These are phyloP conservation scores for Pipra filicauda DNA, from an alignment of 2,113 vertebrate species.

Conservation along the genomic window DNA sequence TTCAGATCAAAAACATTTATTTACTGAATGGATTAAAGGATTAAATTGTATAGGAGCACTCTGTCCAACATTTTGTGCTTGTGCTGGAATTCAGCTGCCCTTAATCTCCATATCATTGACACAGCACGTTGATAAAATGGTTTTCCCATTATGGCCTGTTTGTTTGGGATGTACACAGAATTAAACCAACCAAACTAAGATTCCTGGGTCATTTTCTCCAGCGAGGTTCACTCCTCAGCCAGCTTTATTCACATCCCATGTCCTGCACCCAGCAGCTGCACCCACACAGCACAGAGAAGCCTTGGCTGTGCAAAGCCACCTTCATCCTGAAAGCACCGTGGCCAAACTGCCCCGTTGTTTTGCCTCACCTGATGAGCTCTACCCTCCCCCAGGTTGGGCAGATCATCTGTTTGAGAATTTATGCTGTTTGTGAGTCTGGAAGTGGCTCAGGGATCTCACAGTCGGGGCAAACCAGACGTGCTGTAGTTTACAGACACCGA, in stretches of 20 bases:
- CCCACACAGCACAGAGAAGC: neutral
- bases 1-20: conserved; percentile 30
- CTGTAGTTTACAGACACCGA: neutral
- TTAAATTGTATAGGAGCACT: neutral
- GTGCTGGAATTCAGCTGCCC: neutral
- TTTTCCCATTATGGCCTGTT: neutral
- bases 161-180: neutral
- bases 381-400: neutral
- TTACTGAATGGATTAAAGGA: conserved; percentile 42
- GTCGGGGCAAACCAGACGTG: too few relatives aligned
- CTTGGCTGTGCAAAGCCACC: neutral
- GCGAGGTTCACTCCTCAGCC: neutral
- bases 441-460: neutral
- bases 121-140: neutral
- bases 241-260: neutral
- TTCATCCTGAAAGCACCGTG: fast-evolving
- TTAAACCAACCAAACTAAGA: neutral
- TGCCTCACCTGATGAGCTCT: fast-evolving
- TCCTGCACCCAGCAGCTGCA: neutral
- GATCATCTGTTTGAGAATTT: neutral
- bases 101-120: conserved; percentile 34
- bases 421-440: neutral
- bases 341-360: fast-evolving
- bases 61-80: neutral
- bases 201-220: neutral